Evolutionary conservation across 2,797 vertebrate species (phyloP), one percentile per base, ranked within the genome.

Genomic region (Manis crassicaudata): DNA sequence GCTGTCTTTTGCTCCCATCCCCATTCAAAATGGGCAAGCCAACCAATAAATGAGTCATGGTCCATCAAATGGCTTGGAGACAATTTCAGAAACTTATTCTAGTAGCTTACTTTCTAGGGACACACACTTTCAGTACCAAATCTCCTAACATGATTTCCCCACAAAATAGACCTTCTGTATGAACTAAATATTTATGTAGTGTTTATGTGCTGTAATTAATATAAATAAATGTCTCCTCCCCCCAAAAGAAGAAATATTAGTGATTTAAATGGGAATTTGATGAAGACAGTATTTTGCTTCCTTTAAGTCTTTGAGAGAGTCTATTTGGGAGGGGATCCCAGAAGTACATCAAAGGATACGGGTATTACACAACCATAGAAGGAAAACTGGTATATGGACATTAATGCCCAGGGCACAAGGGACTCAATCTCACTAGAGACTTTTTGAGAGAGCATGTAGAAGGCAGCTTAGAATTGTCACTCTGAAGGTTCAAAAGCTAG

Each of bases 161-260:
- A 29, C 18, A 40, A 56, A 56, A 37, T 65, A 35, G 46, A 58
- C 9, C 16, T 14, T 98, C 98, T 98, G 98, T 97, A 67, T 98
- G 95, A 98, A 98, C 98, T 96, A 97, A 98, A 99, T 99, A 99
- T 99, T 99, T 99, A 99, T 99, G 99, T 99, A 99, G 99, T 99
- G 99, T 99, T 99, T 99, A 99, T 99, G 99, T 99, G 99, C 99
- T 99, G 99, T 99, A 99, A 99, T 99, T 99, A 98, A 98, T 98
- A 99, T 99, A 99, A 99, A 99, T 99, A 99, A 99, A 99, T 99
- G 98, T 99, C 99, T 99, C 75, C n/a, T 1, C 50, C 32, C n/a
- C 46, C 50, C 46, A 46, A 35, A 35, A 77, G 50, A 77, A 81
- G 86, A 14, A 73, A 62, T 35, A 43, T 6, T 27, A 43, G 16